Base-by-base conservation (phyloP, 2,797 vertebrate species). In the Xenops minutus region DNA sequence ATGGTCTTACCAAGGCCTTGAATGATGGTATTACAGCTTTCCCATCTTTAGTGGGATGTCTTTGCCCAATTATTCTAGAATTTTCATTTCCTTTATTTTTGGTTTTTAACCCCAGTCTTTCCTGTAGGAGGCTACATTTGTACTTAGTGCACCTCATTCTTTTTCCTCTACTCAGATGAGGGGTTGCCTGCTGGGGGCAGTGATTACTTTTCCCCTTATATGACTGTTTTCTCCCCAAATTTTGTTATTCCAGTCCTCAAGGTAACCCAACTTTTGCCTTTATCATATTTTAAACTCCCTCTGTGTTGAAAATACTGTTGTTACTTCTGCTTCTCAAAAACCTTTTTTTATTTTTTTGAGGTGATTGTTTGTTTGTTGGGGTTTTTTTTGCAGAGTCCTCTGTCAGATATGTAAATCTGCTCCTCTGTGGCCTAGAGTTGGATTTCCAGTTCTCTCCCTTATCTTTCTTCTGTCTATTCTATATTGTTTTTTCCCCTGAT, bases 81-180 rank as follows among this genome's bases (percentile, higher is more conserved):
- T 78, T 71, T 22, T 75, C 39, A 23, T 52, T 54, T 7, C 18
- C 68, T 87, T 30, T 30, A n/a, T 30, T 52, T 52, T 52, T 11
- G 19, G 8, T 19, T 51, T 18, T 52, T 52, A 52, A 62, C 9
- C 14, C 5, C 14, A 4, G 4, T 41, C 39, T 32, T 72, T 85
- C 24, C 34, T 11, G 12, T 3, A 23, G 23, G 7, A 39, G 6
- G 2, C 7, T 69, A 4, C 41, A 68, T 18, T 19, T 2, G 1
- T 52, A 56, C 6, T 20, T 66, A 14, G 5, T 19, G 27, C 10
- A 13, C 12, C 27, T 61, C 15, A 10, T 73, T 64, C 20, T 71
- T 83, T 77, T 10, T 30, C 9, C 13, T 74, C 24, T 15, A 36
- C 17, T 27, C 43, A 69, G 26, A 22, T 41, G 14, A 0, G 4